These are phyloP conservation scores for Desoria tigrina DNA, from an alignment of 2,888 invertebrate species.

Conservation along the genomic window DNA sequence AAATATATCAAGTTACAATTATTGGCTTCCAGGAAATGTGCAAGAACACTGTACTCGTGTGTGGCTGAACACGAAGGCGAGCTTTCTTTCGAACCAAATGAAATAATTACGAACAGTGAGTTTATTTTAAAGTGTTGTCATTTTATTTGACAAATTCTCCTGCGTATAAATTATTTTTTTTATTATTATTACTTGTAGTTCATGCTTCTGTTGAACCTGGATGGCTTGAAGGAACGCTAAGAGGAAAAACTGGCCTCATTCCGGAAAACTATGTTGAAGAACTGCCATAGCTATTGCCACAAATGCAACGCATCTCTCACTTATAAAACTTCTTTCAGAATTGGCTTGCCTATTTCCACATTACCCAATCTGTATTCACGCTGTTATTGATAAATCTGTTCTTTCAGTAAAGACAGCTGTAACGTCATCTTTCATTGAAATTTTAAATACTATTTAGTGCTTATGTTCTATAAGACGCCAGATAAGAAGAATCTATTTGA, in stretches of 20 bases:
- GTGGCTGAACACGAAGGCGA: slow-evolving; percentile 95
- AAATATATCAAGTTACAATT: slow-evolving; percentile 4
- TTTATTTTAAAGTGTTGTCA: slow-evolving; percentile 25
- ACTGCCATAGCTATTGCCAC: slow-evolving; percentile 62
- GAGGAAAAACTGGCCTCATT: slow-evolving; percentile 88
- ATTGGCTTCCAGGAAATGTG: slow-evolving; percentile 66
- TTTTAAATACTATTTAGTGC: too few relatives aligned
- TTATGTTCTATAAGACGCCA: too few relatives aligned
- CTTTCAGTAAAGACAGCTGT: too few relatives aligned
- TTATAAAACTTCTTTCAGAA: background rate
- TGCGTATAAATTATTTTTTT: slow-evolving; percentile 19
- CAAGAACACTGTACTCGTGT: slow-evolving; percentile 92
- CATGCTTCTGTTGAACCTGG: slow-evolving; percentile 91
- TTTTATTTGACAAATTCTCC: background rate
- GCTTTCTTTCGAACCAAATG: slow-evolving; percentile 96
- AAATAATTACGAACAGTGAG: slow-evolving; percentile 94
- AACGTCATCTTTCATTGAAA: too few relatives aligned
- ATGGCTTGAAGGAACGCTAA: slow-evolving; percentile 93
- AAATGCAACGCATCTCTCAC: slow-evolving; percentile 10
- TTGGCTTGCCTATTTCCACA: too few relatives aligned
- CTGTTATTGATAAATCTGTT: too few relatives aligned
- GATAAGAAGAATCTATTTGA: too few relatives aligned
- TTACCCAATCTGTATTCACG: too few relatives aligned
- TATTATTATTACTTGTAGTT: slow-evolving; percentile 63
- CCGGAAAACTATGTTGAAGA: slow-evolving; percentile 96